Conservation (phyloP, 2,113 vertebrate species). For the Numenius arquata region DNA sequence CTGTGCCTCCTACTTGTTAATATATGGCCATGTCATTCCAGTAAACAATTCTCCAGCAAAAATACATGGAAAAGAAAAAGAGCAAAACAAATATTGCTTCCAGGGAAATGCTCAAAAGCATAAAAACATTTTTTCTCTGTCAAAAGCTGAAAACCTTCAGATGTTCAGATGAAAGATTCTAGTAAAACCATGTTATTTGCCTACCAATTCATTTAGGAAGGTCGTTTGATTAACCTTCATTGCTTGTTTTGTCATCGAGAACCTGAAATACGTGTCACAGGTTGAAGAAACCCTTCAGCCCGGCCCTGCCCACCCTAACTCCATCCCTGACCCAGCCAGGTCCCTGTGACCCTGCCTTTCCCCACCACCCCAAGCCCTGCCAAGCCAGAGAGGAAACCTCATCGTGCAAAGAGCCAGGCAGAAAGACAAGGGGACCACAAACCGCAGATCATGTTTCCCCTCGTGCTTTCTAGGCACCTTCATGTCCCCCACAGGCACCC, state of each 20-base stretch:
- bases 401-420: neutral
- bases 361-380: too few relatives aligned
- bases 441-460: neutral
- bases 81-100: neutral
- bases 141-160: neutral
- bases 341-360: neutral
- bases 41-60: neutral
- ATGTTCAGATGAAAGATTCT: neutral
- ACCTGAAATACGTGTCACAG: neutral
- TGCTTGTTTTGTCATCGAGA: neutral
- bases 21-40: too few relatives aligned
- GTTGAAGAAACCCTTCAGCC: neutral
- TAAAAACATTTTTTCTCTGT: neutral
- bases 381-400: accelerated
- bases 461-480: neutral
- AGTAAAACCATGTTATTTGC: neutral
- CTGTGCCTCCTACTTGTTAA: neutral
- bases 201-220: neutral
- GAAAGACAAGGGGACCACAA: neutral
- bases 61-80: neutral
- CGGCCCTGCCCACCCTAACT: neutral
- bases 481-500: too few relatives aligned
- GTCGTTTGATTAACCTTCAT: neutral
- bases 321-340: neutral
- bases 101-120: neutral